Evolutionary conservation across 2,113 vertebrate species (phyloP).

Genomic region (Plectropomus leopardus): DNA sequence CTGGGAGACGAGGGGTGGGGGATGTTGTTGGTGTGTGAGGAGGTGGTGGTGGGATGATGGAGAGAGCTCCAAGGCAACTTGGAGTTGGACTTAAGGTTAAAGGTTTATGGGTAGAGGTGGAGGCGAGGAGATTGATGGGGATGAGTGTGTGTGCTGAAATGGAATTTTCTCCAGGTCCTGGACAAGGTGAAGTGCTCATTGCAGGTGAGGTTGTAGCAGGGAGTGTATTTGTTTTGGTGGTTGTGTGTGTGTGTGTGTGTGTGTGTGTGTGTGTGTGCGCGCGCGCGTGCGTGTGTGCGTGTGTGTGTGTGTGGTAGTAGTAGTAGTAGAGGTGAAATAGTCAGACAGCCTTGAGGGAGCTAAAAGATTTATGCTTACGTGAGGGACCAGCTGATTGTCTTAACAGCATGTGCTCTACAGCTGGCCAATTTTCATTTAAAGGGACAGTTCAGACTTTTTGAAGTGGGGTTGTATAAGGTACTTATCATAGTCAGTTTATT

Average conservation of each 20-base stretch:
- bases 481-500: too few species aligned
- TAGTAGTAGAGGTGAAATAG: constrained; percentile 23
- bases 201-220: constrained; percentile 37
- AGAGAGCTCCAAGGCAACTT: constrained; percentile 53
- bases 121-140: constrained; percentile 70
- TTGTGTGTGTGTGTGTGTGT: neutral
- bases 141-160: constrained; percentile 60
- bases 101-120: constrained; percentile 69
- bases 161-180: constrained; percentile 70
- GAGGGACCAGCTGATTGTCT: constrained; percentile 55
- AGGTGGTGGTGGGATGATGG: constrained; percentile 52
- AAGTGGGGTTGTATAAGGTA: too few species aligned
- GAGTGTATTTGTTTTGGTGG: constrained; percentile 53
- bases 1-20: constrained; percentile 20
- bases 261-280: neutral
- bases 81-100: constrained; percentile 66
- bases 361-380: constrained; percentile 55
- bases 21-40: constrained; percentile 22
- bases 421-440: neutral
- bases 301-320: neutral
- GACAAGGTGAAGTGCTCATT: constrained; percentile 35
- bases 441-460: too few species aligned
- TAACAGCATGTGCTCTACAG: neutral
- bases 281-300: neutral
- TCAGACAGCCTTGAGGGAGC: constrained; percentile 54